phyloP scores from a whole-genome alignment of 2,797 vertebrate genomes.

The Phrynocephalus forsythii region DNA sequence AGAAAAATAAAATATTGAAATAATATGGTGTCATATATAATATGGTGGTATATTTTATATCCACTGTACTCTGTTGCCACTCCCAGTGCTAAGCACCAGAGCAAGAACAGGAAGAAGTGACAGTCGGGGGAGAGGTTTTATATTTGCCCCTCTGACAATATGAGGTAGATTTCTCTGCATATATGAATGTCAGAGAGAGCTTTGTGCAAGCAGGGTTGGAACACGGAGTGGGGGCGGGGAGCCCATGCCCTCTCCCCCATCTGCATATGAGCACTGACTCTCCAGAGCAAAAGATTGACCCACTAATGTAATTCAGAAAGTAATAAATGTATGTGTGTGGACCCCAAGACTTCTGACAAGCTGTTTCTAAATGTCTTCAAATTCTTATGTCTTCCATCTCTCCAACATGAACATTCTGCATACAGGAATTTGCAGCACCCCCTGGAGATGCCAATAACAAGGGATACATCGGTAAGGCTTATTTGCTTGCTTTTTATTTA shows the following conservation, averaged over 20 bases:
- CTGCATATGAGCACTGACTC: neutral
- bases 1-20: no score
- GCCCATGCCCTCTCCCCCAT: neutral
- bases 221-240: neutral
- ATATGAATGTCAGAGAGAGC: neutral
- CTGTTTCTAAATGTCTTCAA: neutral
- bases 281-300: neutral
- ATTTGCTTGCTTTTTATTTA: conserved; percentile 9
- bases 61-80: neutral
- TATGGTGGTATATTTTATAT: no score
- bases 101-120: neutral
- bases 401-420: neutral
- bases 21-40: no score
- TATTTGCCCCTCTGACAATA: no score
- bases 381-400: neutral
- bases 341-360: neutral
- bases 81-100: neutral
- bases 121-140: neutral
- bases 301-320: no score
- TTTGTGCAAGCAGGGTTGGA: neutral
- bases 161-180: neutral
- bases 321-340: neutral
- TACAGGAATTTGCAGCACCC: conserved; percentile 90
- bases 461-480: conserved; percentile 90
- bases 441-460: conserved; percentile 86